Percentiles rank a stretch among this genome's conserved stretches.
phyloP scores from a whole-genome alignment of 2,797 vertebrate species.

The Perodicticus potto region DNA sequence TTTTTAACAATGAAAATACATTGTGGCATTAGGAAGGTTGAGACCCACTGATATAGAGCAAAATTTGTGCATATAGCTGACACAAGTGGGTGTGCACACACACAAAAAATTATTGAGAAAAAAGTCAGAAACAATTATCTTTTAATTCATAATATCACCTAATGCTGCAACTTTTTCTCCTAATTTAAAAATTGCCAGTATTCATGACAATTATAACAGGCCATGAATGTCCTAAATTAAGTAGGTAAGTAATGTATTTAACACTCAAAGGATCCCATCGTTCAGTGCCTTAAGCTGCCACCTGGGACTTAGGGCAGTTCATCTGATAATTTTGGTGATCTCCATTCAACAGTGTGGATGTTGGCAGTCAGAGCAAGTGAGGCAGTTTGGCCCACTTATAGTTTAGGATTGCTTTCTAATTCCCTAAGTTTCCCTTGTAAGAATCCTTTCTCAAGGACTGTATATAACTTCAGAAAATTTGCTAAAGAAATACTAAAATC shows the following conservation, averaged over 20 bases:
- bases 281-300: constrained; percentile 59
- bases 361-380: neutral
- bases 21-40: no score
- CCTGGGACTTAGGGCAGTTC: neutral
- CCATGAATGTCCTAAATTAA: constrained; percentile 40
- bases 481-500: neutral
- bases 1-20: no score
- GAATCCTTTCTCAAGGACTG: neutral
- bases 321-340: constrained; percentile 34
- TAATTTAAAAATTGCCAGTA: constrained; percentile 46
- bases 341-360: neutral
- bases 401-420: neutral
- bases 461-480: neutral
- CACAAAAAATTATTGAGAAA: neutral
- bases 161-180: neutral
- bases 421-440: neutral
- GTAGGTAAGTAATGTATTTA: constrained; percentile 66
- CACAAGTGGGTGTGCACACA: neutral
- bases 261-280: constrained; percentile 56
- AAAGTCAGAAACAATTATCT: constrained; percentile 20
- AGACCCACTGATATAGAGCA: neutral
- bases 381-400: neutral
- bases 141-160: neutral
- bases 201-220: constrained; percentile 37
- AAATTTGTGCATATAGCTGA: neutral